Evolutionary conservation across 2,113 vertebrate genomes (phyloP).

Genomic region (Tachuris rubrigastra): DNA sequence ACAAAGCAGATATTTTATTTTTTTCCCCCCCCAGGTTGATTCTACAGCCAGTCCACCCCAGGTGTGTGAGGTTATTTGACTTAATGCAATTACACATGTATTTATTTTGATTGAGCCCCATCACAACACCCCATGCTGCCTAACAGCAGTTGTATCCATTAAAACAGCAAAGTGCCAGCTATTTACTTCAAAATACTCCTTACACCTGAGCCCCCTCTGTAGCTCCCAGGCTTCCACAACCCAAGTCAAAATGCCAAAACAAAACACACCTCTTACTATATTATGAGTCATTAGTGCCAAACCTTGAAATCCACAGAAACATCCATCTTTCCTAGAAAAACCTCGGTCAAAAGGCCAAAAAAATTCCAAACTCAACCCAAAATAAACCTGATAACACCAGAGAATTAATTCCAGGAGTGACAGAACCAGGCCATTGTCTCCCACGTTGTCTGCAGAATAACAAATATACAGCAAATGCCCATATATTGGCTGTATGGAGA

Average conservation of each 20-base stretch:
- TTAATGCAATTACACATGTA: neutral
- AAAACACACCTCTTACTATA: neutral
- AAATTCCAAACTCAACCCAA: neutral
- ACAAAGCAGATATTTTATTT: neutral
- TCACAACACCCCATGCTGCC: neutral
- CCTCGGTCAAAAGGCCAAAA: neutral
- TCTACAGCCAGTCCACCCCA: neutral
- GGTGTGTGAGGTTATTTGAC: neutral
- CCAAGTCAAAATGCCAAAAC: neutral
- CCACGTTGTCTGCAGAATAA: neutral
- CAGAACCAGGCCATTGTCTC: neutral
- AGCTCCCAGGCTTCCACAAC: neutral
- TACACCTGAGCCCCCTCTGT: neutral
- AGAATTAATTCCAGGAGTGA: neutral
- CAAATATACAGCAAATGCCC: neutral
- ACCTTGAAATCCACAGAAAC: neutral
- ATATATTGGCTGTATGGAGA: neutral
- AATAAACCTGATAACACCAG: rapidly evolving
- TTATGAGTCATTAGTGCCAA: neutral
- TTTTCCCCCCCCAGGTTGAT: neutral
- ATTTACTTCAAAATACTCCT: neutral
- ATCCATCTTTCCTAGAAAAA: neutral
- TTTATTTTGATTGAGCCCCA: conserved; percentile 30
- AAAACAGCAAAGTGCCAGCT: neutral
- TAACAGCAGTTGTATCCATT: neutral